phyloP scores from a whole-genome alignment of 1,140 invertebrate species.

The Micrasema minimum region DNA sequence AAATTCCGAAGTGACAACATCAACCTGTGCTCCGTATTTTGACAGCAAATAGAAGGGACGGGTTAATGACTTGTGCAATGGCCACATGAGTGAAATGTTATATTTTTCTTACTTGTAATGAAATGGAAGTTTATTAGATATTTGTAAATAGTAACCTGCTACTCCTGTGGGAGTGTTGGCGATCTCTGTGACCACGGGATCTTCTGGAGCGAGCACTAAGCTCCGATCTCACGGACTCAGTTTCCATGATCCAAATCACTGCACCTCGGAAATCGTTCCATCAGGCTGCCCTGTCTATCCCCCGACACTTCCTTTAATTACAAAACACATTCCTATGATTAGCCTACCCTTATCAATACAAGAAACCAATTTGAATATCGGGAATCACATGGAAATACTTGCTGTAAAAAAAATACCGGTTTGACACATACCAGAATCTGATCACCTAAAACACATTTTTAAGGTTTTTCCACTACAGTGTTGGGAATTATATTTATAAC shows the following conservation, averaged over 20 bases:
- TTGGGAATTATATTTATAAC: not conserved
- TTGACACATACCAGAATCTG: constrained; percentile 44
- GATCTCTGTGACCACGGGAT: constrained; percentile 67
- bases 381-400: not conserved
- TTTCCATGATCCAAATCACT: constrained; percentile 66
- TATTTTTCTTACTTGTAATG: not conserved
- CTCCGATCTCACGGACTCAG: constrained; percentile 72
- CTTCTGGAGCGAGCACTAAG: constrained; percentile 70
- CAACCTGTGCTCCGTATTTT: too few species aligned
- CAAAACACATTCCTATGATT: constrained; percentile 11
- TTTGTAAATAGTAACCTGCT: constrained; percentile 59
- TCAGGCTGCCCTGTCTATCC: constrained; percentile 58
- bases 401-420: constrained; percentile 42
- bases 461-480: not conserved
- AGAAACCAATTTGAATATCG: constrained; percentile 14
- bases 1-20: too few species aligned
- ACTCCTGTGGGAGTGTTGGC: constrained; percentile 70
- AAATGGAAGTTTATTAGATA: not conserved
- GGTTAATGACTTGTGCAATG: not conserved
- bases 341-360: not conserved
- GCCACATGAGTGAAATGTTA: not conserved
- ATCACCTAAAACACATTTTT: constrained; percentile 22
- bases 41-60: too few species aligned
- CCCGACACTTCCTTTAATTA: constrained; percentile 20
- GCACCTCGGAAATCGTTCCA: constrained; percentile 68